These are phyloP conservation scores for Acrobasis suavella DNA, from an alignment of 2,888 invertebrate genomes.

Conservation along the genomic window DNA sequence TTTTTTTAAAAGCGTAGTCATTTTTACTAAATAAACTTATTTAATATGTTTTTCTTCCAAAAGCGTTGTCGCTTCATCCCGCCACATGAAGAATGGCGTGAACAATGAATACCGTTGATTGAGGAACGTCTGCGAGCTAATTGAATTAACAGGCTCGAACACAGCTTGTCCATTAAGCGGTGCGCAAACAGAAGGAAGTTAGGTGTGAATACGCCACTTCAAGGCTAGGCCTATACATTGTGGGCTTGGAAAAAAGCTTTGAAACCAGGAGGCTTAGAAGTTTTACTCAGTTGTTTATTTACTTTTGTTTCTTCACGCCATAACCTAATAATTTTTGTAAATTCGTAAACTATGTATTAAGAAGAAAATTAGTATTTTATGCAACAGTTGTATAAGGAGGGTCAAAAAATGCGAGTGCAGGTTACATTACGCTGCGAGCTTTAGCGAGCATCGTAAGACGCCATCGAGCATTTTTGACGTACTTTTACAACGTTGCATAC, in stretches of 20 bases:
- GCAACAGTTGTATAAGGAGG: too few relatives aligned
- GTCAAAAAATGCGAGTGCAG: too few relatives aligned
- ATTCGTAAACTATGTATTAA: too few relatives aligned
- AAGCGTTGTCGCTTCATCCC: background rate
- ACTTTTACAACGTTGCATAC: too few relatives aligned
- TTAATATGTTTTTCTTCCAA: too few relatives aligned
- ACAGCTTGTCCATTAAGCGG: constrained; percentile 71
- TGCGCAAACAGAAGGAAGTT: constrained; percentile 53
- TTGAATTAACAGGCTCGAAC: constrained; percentile 73
- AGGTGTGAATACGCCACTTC: constrained; percentile 5
- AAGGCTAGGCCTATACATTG: background rate
- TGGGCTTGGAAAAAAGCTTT: background rate
- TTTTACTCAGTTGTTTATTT: background rate
- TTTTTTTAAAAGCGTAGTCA: too few relatives aligned
- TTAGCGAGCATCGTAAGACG: too few relatives aligned
- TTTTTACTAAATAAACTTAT: too few relatives aligned
- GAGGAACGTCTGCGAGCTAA: constrained; percentile 57
- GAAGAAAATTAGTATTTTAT: too few relatives aligned
- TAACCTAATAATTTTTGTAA: too few relatives aligned
- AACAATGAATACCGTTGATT: constrained; percentile 68
- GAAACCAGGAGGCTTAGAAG: background rate
- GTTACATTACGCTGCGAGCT: too few relatives aligned
- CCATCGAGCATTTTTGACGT: too few relatives aligned
- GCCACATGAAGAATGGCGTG: constrained; percentile 3
- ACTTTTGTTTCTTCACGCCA: background rate